phyloP scores from a whole-genome alignment of 2,797 vertebrate genomes.

The Pseudomugil gertrudae region DNA sequence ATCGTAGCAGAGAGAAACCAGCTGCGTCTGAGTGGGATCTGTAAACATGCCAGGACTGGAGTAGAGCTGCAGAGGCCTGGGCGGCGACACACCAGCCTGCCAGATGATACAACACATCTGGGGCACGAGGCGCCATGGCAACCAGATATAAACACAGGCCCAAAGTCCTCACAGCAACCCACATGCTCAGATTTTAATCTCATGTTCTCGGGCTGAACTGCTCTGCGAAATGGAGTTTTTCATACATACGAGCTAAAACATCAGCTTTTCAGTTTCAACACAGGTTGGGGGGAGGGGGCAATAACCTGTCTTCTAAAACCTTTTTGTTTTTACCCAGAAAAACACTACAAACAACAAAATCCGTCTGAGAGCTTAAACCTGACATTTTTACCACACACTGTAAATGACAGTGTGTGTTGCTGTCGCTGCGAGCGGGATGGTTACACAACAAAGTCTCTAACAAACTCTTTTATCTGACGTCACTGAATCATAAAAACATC shows the following conservation, averaged over 20 bases:
- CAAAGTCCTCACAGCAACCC: conserved; percentile 6
- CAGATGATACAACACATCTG: conserved; percentile 61
- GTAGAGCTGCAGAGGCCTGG: conserved; percentile 35
- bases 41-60: conserved; percentile 73
- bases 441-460: no score
- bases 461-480: no score
- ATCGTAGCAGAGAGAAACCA: conserved; percentile 68
- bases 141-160: conserved; percentile 54
- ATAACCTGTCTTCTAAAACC: neutral
- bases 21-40: conserved; percentile 65
- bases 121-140: conserved; percentile 56
- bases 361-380: neutral
- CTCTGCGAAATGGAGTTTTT: no score
- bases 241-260: no score
- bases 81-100: conserved; percentile 31
- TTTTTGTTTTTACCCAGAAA: neutral
- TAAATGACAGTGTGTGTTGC: no score
- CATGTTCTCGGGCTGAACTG: neutral
- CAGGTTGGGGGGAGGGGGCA: neutral
- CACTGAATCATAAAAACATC: no score
- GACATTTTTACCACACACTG: neutral
- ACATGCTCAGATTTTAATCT: conserved; percentile 24
- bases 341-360: neutral
- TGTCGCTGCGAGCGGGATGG: no score
- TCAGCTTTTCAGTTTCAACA: no score